Evolutionary conservation across 2,888 invertebrate genomes (phyloP).

Genomic region (Lamellibrachia columna): DNA sequence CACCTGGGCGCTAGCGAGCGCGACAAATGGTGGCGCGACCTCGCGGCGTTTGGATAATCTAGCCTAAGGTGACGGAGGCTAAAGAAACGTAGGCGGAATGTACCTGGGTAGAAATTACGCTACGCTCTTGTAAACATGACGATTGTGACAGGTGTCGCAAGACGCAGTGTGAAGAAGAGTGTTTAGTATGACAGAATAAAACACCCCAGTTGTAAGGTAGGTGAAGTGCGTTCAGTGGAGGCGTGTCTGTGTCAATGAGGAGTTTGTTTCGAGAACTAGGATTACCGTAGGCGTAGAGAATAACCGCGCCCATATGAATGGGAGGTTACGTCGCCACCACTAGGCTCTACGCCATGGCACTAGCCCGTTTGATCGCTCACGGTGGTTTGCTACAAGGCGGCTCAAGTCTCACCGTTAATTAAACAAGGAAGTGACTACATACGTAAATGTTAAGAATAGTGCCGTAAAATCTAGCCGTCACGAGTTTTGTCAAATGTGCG

Average conservation of each 20-base stretch:
- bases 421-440: background rate
- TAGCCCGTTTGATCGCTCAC: background rate
- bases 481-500: background rate
- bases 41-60: background rate
- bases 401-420: background rate
- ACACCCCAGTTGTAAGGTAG: conserved; percentile 9
- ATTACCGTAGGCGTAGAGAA: background rate
- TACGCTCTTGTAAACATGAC: background rate
- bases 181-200: background rate
- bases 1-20: background rate
- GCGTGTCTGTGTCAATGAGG: background rate
- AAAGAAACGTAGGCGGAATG: background rate
- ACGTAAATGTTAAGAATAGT: background rate
- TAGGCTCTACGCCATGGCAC: too few relatives aligned
- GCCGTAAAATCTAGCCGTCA: background rate
- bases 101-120: background rate
- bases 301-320: background rate
- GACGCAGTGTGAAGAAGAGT: background rate
- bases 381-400: background rate
- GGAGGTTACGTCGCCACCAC: background rate
- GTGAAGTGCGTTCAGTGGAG: background rate
- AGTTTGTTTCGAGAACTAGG: background rate
- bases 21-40: background rate
- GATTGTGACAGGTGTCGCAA: background rate
- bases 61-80: background rate